Evolutionary conservation across 2,113 vertebrate genomes (phyloP).

Genomic region (Malurus melanocephalus): DNA sequence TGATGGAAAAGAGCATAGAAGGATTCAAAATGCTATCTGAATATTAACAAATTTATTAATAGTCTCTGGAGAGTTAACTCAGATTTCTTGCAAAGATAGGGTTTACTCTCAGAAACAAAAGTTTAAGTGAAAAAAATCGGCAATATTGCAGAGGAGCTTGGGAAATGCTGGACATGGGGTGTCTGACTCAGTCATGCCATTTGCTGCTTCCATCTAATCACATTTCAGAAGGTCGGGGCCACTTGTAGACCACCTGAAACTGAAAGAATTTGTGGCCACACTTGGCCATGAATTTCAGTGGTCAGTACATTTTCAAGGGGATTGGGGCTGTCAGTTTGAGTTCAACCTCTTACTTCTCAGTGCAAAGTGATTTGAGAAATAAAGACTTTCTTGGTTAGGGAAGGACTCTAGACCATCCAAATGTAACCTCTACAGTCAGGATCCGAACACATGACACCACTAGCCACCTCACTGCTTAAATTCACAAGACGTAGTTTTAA

Average conservation of each 20-base stretch:
- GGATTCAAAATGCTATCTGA: conserved; percentile 6
- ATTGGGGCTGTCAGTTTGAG: background rate
- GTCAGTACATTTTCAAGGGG: background rate
- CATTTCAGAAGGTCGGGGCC: background rate
- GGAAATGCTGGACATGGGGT: background rate
- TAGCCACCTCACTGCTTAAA: background rate
- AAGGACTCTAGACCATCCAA: background rate
- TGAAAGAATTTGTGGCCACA: background rate
- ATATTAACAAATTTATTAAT: conserved; percentile 11
- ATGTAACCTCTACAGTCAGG: background rate
- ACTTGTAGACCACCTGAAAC: background rate
- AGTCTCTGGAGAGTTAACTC: background rate
- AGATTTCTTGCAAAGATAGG: background rate
- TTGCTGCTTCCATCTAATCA: background rate
- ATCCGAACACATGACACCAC: background rate
- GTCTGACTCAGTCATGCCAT: background rate
- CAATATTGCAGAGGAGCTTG: background rate
- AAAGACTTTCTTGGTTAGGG: background rate
- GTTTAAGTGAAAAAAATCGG: background rate
- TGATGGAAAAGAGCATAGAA: background rate
- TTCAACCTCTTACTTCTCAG: background rate
- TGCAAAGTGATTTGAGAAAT: background rate
- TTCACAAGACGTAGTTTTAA: background rate
- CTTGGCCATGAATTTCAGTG: background rate
- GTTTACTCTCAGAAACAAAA: background rate